These are phyloP conservation scores for Porites evermanni DNA, from an alignment of 92 coral and sea anemone genomes.

Conservation along the genomic window DNA sequence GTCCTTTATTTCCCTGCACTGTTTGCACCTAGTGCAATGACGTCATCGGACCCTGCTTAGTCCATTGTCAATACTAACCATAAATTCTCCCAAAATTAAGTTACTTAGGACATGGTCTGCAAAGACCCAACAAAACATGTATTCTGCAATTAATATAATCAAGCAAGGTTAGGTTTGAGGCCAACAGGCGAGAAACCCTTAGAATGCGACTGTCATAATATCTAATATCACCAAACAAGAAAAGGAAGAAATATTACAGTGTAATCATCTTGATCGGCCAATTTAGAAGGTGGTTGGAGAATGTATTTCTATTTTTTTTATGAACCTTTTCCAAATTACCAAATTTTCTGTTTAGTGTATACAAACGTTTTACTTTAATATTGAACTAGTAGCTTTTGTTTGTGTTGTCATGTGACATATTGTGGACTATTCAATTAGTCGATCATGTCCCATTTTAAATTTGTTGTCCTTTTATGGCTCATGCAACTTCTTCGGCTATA, in stretches of 20 bases:
- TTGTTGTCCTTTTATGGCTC: neutral
- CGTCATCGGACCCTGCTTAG: conserved; percentile 48
- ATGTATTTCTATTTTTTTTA: neutral
- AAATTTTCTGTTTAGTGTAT: conserved; percentile 7
- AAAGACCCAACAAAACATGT: conserved; percentile 30
- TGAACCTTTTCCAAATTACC: neutral
- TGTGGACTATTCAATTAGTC: neutral
- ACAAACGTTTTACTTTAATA: conserved; percentile 4
- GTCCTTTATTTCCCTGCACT: conserved; percentile 26
- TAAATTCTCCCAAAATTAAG: neutral
- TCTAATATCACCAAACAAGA: neutral
- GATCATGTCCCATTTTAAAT: neutral
- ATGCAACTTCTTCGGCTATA: conserved; percentile 86
- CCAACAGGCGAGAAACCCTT: conserved; percentile 11
- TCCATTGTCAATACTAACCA: conserved; percentile 41
- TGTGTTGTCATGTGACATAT: neutral
- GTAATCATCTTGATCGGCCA: neutral
- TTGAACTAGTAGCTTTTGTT: neutral
- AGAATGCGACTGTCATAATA: neutral
- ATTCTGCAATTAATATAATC: conserved; percentile 45
- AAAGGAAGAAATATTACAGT: neutral
- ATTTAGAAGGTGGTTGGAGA: neutral
- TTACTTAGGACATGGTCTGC: conserved; percentile 27
- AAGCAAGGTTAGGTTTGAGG: neutral
- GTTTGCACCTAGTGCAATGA: conserved; percentile 32